These are phyloP conservation scores for Ectemnius lituratus DNA, from an alignment of 2,888 invertebrate species.

Conservation along the genomic window DNA sequence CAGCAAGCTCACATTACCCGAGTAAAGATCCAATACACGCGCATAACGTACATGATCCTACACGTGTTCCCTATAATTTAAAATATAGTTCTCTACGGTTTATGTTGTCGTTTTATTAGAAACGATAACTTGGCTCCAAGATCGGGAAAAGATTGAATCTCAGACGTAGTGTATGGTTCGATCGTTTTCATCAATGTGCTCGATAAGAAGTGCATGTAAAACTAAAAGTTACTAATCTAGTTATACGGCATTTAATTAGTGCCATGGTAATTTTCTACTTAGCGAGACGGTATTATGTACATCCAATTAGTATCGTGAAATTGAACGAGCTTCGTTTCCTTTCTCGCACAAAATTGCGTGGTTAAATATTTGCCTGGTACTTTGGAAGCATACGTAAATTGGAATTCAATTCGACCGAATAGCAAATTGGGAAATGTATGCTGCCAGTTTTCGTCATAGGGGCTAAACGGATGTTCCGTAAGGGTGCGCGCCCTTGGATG, in stretches of 20 bases:
- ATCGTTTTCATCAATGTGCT: not conserved
- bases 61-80: slow-evolving; percentile 5
- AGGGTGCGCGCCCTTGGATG: not conserved
- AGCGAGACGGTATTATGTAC: too few species aligned
- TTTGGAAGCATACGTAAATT: too few species aligned
- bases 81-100: slow-evolving; percentile 18
- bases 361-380: too few species aligned
- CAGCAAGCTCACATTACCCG: not conserved
- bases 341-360: too few species aligned
- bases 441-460: not conserved
- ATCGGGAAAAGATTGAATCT: slow-evolving; percentile 20
- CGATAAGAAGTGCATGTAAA: not conserved
- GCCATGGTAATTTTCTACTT: too few species aligned
- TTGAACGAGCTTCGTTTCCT: too few species aligned
- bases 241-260: too few species aligned
- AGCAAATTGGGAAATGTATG: not conserved
- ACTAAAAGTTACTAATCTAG: too few species aligned
- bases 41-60: not conserved
- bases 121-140: slow-evolving; percentile 9
- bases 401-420: too few species aligned
- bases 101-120: slow-evolving; percentile 31
- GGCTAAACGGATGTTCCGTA: slow-evolving; percentile 10
- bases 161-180: too few species aligned
- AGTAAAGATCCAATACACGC: not conserved
- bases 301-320: too few species aligned